Conservation (phyloP, 2,888 invertebrate genomes). For the Acanthosepion esculentum region DNA sequence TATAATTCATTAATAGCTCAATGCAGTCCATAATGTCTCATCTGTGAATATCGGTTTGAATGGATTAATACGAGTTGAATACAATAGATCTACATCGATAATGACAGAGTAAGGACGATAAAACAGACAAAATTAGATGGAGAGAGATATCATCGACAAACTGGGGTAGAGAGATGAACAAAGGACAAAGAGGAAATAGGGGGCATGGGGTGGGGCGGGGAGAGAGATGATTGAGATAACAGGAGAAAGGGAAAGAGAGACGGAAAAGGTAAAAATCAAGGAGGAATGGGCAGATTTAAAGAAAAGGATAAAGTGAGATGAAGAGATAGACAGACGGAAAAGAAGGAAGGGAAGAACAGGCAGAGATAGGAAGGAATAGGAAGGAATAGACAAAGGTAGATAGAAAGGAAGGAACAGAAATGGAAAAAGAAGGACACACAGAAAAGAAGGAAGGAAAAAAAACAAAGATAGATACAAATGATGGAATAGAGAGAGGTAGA, state of each 20-base stretch:
- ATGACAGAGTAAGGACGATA: background rate
- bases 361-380: no score
- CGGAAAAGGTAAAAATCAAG: no score
- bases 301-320: background rate
- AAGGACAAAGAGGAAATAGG: no score
- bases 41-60: background rate
- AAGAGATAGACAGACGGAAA: background rate
- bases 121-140: background rate
- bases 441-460: no score
- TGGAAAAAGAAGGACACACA: no score
- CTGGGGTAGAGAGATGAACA: no score
- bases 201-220: background rate
- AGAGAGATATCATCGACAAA: no score
- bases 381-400: no score
- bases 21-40: background rate
- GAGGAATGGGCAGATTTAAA: background rate
- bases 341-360: no score
- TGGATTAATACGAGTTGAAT: background rate
- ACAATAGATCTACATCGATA: background rate
- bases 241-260: background rate
- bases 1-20: background rate
- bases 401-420: no score
- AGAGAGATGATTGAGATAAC: background rate
- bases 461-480: no score
- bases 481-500: no score